Conservation (phyloP, 2,888 invertebrate genomes). For the Troides oblongomaculatus region DNA sequence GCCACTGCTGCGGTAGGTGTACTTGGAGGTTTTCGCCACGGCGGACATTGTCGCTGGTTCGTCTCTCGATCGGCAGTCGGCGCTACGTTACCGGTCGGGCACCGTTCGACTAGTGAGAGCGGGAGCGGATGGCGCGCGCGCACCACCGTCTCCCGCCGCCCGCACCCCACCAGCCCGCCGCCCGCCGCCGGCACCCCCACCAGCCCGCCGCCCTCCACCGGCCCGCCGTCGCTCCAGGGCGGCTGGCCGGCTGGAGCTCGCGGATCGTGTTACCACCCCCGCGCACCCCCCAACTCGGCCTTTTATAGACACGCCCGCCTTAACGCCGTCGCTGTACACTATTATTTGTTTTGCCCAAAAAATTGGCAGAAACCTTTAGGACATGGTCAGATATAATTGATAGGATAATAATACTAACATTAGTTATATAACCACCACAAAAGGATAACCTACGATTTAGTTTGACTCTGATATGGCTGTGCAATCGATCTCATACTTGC, state of each 20-base stretch:
- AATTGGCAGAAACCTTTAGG: conserved; percentile 57
- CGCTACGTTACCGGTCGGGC: conserved; percentile 81
- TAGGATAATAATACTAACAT: neutral
- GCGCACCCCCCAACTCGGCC: conserved; percentile 77
- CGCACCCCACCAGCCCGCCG: conserved; percentile 36
- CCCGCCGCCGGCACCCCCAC: conserved; percentile 32
- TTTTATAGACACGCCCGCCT: conserved; percentile 79
- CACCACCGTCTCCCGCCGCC: conserved; percentile 46
- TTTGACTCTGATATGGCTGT: no score
- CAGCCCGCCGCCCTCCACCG: conserved; percentile 25
- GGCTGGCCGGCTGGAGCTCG: conserved; percentile 76
- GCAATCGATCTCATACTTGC: no score
- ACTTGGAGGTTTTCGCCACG: conserved; percentile 92
- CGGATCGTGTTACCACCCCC: conserved; percentile 80
- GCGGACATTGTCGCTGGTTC: conserved; percentile 85
- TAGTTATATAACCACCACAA: no score
- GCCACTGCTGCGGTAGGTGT: conserved; percentile 94
- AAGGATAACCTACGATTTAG: no score
- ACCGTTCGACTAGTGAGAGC: conserved; percentile 80
- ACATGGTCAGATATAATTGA: neutral
- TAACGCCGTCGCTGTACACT: conserved; percentile 64
- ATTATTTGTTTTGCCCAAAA: conserved; percentile 78
- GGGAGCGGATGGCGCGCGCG: conserved; percentile 67
- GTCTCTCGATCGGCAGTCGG: conserved; percentile 79
- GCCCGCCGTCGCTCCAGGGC: conserved; percentile 60